Evolutionary conservation across 2,797 vertebrate genomes (phyloP), one percentile per base, ranked within the genome.

Genomic region (Spinibarbus caldwelli): DNA sequence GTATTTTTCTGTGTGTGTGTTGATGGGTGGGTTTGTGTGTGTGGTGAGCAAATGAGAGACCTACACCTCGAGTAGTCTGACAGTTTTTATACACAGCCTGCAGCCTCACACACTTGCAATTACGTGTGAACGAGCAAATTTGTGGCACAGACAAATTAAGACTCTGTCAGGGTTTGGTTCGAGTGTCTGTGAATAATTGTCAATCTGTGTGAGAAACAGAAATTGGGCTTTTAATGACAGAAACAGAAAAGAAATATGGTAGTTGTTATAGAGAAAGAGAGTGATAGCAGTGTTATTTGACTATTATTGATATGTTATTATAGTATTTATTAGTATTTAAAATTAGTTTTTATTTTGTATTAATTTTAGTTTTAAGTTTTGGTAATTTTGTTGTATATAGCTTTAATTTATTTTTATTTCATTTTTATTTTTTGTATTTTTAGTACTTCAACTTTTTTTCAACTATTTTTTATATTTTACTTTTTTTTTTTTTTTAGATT

Each of bases 61-160:
- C 19, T 7, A 14, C 41, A 64, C 38, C 57, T 79, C 17, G 21
- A 15, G 57, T 19, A 31, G n/a, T 64, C 57, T 45, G 59, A 64
- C 77, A 23, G 77, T 47, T 79, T 79, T 79, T 66, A 66, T 45
- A 79, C 31, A 41, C 77, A 34, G 41, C 77, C 77, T 66, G 59
- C 59, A 66, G 77, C 19, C 59, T 79, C 41, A 47, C 38, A 79
- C 77, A 66, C 59, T 34, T 47, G 77, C 57, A 79, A 79, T 66
- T 79, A 79, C 15, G 43, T 78, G 70, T 52, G 82, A 64, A 54
- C 23, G 88, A 90, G 80, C 84, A 71, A 36, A 64, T 2, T 47
- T 79, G 41, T 47, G 77, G 59, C 29, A 66, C 38, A 34, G 77
- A 29, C 77, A 79, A 79, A 64, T 79, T 64, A 79, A 64, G 77